Percentiles rank a stretch among this genome's conserved stretches.
These are phyloP conservation scores for Orgyia antiqua DNA, from an alignment of 2,888 invertebrate species.

Conservation along the genomic window DNA sequence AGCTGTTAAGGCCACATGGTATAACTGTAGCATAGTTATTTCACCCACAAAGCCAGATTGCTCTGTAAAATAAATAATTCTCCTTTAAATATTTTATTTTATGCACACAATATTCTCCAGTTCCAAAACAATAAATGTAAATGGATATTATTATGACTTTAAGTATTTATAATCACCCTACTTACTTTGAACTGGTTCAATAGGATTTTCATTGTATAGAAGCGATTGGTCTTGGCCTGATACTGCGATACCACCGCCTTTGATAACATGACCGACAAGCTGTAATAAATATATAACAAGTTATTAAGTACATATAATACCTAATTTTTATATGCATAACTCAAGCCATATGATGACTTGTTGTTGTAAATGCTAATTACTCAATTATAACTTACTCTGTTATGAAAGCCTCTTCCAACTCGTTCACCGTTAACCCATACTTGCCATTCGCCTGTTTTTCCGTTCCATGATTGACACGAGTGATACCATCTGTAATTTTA, in stretches of 20 bases:
- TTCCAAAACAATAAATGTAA: too few relatives aligned
- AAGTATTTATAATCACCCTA: slow-evolving; percentile 3
- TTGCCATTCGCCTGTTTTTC: slow-evolving; percentile 93
- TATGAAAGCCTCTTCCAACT: slow-evolving; percentile 91
- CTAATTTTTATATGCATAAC: too few relatives aligned
- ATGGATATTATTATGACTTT: too few relatives aligned
- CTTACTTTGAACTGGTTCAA: slow-evolving; percentile 51
- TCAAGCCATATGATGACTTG: too few relatives aligned
- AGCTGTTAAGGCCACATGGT: slow-evolving; percentile 88
- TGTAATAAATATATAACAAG: slow-evolving; percentile 51
- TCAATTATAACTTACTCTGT: slow-evolving; percentile 85
- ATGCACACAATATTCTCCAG: too few relatives aligned
- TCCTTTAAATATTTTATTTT: too few relatives aligned
- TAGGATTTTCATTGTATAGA: slow-evolving; percentile 46
- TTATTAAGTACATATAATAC: too few relatives aligned
- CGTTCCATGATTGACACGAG: slow-evolving; percentile 92
- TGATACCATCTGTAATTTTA: slow-evolving; percentile 84
- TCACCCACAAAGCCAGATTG: slow-evolving; percentile 84
- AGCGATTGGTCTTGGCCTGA: slow-evolving; percentile 85
- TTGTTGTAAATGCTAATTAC: too few relatives aligned
- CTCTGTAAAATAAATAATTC: slow-evolving; percentile 51
- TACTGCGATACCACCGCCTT: slow-evolving; percentile 85
- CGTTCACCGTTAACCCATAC: slow-evolving; percentile 92
- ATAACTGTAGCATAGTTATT: slow-evolving; percentile 88
- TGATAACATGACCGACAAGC: slow-evolving; percentile 87